phyloP scores from a whole-genome alignment of 1,140 invertebrate species.

The Andricus grossulariae region DNA sequence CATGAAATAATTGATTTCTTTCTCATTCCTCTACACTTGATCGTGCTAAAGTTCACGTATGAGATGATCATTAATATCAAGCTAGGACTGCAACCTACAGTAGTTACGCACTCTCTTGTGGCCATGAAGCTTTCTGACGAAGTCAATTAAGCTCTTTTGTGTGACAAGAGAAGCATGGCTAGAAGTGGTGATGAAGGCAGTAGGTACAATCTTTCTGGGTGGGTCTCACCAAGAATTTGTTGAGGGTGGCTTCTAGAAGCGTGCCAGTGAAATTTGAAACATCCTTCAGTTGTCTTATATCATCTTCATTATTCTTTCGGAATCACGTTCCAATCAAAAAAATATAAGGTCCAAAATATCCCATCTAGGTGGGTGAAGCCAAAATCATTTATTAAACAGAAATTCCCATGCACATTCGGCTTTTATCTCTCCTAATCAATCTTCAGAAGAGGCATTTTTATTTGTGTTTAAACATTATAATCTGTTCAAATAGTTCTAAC shows the following conservation, averaged over 20 bases:
- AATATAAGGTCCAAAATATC: background rate
- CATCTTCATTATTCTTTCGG: background rate
- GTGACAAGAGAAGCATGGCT: conserved; percentile 41
- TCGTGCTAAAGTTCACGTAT: conserved; percentile 22
- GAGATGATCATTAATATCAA: conserved; percentile 25
- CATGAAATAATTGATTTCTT: background rate
- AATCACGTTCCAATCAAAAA: background rate
- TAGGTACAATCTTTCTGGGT: conserved; percentile 30
- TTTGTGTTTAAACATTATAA: too few relatives aligned
- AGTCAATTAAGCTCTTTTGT: conserved; percentile 67
- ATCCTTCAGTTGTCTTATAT: background rate
- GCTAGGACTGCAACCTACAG: conserved; percentile 1
- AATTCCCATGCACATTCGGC: conserved; percentile 6
- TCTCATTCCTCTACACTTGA: conserved; percentile 9
- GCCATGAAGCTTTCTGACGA: conserved; percentile 58
- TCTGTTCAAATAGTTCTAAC: too few relatives aligned
- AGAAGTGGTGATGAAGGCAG: conserved; percentile 47
- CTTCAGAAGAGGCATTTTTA: too few relatives aligned
- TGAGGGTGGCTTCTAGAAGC: background rate
- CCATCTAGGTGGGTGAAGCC: background rate
- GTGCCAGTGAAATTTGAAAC: conserved; percentile 26
- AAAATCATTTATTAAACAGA: conserved; percentile 18
- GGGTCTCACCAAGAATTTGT: conserved; percentile 19
- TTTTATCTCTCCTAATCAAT: conserved; percentile 65
- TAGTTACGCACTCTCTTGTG: conserved; percentile 48